Evolutionary conservation across 2,888 invertebrate genomes (phyloP).

Genomic region (Stictocephala bisonia): DNA sequence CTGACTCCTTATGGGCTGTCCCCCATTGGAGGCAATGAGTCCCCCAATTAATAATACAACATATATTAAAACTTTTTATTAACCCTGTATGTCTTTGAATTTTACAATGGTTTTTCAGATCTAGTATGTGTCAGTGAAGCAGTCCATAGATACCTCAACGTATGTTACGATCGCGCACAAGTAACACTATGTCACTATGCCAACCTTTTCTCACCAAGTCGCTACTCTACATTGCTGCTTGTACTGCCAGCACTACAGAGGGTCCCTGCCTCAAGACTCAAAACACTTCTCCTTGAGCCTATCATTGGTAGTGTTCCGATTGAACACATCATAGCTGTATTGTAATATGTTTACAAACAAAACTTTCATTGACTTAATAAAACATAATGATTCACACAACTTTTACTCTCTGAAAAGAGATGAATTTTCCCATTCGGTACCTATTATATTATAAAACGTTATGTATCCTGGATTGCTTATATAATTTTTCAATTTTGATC

Average conservation of each 20-base stretch:
- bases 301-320: conserved; percentile 40
- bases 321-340: conserved; percentile 40
- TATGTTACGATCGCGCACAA: conserved; percentile 4
- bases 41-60: no score
- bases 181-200: conserved; percentile 19
- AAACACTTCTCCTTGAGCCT: conserved; percentile 36
- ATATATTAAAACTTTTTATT: no score
- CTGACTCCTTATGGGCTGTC: background rate
- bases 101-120: no score
- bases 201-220: background rate
- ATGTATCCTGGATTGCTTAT: no score
- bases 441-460: no score
- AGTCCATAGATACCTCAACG: background rate
- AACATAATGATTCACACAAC: background rate
- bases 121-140: background rate
- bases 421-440: no score
- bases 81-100: no score
- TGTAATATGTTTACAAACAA: conserved; percentile 6
- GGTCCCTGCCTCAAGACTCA: conserved; percentile 14
- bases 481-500: no score
- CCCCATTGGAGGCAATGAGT: no score
- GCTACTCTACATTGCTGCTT: conserved; percentile 37
- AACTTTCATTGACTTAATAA: background rate
- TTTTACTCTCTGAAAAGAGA: no score
- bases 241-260: conserved; percentile 39